These are phyloP conservation scores for Nomada flava DNA, from an alignment of 2,888 invertebrate species.

Conservation along the genomic window DNA sequence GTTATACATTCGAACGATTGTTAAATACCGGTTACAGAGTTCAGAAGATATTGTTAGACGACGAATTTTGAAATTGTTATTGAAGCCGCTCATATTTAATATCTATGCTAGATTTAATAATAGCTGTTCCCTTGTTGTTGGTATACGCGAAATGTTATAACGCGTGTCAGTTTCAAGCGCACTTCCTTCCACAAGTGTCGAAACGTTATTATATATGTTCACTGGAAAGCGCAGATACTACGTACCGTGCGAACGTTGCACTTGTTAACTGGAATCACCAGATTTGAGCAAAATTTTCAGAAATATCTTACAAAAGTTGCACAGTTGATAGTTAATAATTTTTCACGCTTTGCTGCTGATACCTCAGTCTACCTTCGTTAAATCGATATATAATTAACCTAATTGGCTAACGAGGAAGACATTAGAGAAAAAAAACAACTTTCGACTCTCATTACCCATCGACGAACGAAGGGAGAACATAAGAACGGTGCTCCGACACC, in stretches of 20 bases:
- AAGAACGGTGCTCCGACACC: neutral
- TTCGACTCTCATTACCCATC: neutral
- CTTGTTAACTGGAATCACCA: conserved; percentile 18
- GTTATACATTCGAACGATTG: conserved; percentile 29
- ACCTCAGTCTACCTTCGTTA: neutral
- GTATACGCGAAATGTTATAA: conserved; percentile 26
- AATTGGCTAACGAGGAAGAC: neutral
- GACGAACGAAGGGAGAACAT: neutral
- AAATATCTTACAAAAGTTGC: neutral
- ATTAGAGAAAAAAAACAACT: too few species aligned
- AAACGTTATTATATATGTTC: neutral
- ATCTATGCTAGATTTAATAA: conserved; percentile 41
- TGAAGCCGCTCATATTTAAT: conserved; percentile 31
- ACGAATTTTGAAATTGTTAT: conserved; percentile 26
- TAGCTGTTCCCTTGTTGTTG: conserved; percentile 34
- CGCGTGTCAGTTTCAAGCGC: conserved; percentile 12
- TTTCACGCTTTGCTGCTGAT: conserved; percentile 2
- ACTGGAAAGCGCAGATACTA: neutral
- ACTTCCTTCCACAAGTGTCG: neutral
- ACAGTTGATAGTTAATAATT: conserved; percentile 16
- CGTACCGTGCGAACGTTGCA: conserved; percentile 6
- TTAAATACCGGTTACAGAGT: conserved; percentile 24
- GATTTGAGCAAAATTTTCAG: neutral
- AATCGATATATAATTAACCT: neutral
- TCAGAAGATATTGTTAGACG: neutral